phyloP scores from a whole-genome alignment of 2,113 vertebrate species.

The Cyanocitta stelleri region DNA sequence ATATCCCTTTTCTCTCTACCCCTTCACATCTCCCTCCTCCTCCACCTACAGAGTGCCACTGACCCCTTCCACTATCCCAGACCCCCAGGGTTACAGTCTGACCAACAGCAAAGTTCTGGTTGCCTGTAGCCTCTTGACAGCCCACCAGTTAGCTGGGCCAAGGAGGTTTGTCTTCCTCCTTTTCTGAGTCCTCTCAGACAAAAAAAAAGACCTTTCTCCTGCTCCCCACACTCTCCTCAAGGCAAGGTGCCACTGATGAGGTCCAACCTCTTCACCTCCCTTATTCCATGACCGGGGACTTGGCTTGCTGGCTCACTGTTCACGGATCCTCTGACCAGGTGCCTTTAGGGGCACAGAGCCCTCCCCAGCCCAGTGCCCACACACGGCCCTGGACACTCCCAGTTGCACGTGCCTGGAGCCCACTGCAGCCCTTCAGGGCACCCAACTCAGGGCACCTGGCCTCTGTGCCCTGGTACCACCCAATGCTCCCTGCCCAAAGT shows the following conservation, averaged over 20 bases:
- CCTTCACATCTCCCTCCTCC: not conserved
- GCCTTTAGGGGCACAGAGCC: not conserved
- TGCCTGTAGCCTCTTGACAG: not conserved
- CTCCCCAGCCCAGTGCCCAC: not conserved
- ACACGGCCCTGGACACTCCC: not conserved
- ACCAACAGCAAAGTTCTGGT: not conserved
- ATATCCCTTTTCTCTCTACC: not conserved
- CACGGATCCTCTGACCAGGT: not conserved
- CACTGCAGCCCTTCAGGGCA: not conserved
- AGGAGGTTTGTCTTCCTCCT: not conserved
- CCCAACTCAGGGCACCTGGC: not conserved
- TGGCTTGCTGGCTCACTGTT: fast-evolving
- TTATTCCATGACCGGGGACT: too few species aligned
- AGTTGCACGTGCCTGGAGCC: fast-evolving
- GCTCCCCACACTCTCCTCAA: not conserved
- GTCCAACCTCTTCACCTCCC: not conserved
- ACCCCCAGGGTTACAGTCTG: not conserved
- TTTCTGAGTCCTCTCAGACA: not conserved
- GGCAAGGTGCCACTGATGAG: fast-evolving
- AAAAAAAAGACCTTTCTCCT: not conserved
- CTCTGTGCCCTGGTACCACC: not conserved
- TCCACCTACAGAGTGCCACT: not conserved
- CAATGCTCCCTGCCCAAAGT: not conserved
- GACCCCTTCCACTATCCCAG: not conserved
- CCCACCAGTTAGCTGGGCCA: not conserved